These are phyloP conservation scores for Paracanthobrama guichenoti DNA, from an alignment of 2,113 vertebrate species.

Conservation along the genomic window DNA sequence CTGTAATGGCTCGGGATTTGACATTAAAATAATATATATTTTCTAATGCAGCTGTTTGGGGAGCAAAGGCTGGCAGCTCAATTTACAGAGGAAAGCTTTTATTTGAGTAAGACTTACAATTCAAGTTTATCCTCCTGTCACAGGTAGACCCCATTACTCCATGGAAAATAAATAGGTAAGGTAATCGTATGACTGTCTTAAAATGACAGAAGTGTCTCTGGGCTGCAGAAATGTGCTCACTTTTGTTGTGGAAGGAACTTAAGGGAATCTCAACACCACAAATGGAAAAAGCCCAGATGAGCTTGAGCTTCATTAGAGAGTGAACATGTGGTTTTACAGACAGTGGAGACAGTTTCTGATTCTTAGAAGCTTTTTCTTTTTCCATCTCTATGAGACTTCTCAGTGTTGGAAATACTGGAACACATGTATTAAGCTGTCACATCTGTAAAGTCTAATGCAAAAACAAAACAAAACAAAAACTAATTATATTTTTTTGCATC, in stretches of 20 bases:
- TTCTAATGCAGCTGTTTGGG: constrained; percentile 12
- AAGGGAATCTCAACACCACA: background rate
- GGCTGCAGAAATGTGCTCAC: background rate
- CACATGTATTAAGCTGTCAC: background rate
- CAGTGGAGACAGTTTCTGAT: background rate
- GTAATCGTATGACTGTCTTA: background rate
- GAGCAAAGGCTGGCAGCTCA: background rate
- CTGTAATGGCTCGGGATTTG: background rate
- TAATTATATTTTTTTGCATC: background rate
- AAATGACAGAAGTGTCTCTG: background rate
- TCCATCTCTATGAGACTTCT: background rate
- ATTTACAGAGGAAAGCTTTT: constrained; percentile 3
- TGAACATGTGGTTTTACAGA: background rate
- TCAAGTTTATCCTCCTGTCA: background rate
- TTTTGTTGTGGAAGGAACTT: background rate
- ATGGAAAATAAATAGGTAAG: background rate
- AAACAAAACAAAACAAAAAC: too few relatives aligned
- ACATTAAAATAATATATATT: background rate
- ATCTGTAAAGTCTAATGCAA: background rate
- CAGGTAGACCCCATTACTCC: background rate
- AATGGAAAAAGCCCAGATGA: background rate
- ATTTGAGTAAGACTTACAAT: background rate
- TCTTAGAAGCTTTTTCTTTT: background rate
- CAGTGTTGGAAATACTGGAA: background rate
- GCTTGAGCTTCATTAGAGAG: background rate